Evolutionary conservation across 1,140 invertebrate genomes (phyloP).

Genomic region (Amyelois transitella): DNA sequence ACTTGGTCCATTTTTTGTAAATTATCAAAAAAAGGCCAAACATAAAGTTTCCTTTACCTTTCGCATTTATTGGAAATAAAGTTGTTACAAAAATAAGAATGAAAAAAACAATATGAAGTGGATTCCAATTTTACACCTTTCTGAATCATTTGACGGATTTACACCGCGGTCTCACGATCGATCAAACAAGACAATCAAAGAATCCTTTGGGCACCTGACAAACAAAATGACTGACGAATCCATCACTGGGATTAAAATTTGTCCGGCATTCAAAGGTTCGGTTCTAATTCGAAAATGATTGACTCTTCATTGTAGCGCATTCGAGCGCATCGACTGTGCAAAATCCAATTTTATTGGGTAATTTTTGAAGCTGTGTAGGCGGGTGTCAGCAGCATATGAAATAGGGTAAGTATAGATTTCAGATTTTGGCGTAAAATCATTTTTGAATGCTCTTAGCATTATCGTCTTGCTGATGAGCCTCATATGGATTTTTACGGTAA

Average conservation of each 20-base stretch:
- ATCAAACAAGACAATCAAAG: slow-evolving; percentile 14
- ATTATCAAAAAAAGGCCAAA: no score
- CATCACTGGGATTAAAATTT: slow-evolving; percentile 60
- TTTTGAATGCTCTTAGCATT: background rate
- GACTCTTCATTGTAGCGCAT: slow-evolving; percentile 53
- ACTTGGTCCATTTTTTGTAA: no score
- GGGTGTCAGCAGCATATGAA: slow-evolving; percentile 21
- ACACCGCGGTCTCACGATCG: slow-evolving; percentile 17
- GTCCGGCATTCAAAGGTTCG: slow-evolving; percentile 34
- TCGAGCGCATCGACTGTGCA: slow-evolving; percentile 36
- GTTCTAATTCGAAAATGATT: slow-evolving; percentile 63
- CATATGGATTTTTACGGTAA: no score
- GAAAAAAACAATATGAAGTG: background rate
- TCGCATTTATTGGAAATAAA: background rate
- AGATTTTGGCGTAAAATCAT: background rate
- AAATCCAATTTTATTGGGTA: slow-evolving; percentile 64
- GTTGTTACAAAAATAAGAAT: background rate
- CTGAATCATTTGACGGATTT: background rate
- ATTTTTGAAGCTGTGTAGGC: slow-evolving; percentile 45
- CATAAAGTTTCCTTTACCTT: no score
- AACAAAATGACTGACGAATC: slow-evolving; percentile 33
- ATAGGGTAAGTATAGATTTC: slow-evolving; percentile 18
- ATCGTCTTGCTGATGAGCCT: no score
- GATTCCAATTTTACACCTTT: background rate
- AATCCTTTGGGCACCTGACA: slow-evolving; percentile 21